These are phyloP conservation scores for Chrysocyon brachyurus DNA, from an alignment of 2,797 vertebrate species.

Conservation along the genomic window DNA sequence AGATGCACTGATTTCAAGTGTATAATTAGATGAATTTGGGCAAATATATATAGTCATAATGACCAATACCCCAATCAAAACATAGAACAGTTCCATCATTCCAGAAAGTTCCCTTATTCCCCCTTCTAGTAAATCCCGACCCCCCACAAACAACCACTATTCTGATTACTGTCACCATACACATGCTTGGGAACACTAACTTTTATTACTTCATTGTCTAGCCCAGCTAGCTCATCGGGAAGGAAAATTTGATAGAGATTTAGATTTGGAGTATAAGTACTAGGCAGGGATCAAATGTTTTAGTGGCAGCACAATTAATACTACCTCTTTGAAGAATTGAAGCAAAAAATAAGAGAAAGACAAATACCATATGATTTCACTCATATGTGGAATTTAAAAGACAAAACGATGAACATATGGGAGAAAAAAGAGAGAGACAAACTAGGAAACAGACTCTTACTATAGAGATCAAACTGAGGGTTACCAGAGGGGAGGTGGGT, in stretches of 20 bases:
- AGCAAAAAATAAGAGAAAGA: background rate
- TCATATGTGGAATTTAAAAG: background rate
- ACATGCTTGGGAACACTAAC: background rate
- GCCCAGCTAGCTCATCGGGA: background rate
- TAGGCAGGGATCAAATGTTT: background rate
- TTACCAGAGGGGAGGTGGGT: background rate
- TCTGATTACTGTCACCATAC: background rate
- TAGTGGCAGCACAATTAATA: background rate
- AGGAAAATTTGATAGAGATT: background rate
- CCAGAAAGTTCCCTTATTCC: background rate
- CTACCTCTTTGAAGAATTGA: background rate
- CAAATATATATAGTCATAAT: background rate
- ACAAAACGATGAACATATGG: background rate
- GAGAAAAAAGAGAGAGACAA: background rate
- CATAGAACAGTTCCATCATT: background rate
- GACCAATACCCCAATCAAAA: background rate
- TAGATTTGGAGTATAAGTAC: background rate
- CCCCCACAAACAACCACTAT: background rate
- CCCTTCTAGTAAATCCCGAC: background rate
- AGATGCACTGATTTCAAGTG: background rate
- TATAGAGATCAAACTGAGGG: background rate
- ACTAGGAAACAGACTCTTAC: background rate
- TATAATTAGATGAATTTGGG: background rate
- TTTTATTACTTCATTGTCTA: constrained; percentile 34
- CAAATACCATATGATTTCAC: background rate